These are phyloP conservation scores for Epirrita christyi DNA, from an alignment of 2,888 invertebrate genomes.

Conservation along the genomic window DNA sequence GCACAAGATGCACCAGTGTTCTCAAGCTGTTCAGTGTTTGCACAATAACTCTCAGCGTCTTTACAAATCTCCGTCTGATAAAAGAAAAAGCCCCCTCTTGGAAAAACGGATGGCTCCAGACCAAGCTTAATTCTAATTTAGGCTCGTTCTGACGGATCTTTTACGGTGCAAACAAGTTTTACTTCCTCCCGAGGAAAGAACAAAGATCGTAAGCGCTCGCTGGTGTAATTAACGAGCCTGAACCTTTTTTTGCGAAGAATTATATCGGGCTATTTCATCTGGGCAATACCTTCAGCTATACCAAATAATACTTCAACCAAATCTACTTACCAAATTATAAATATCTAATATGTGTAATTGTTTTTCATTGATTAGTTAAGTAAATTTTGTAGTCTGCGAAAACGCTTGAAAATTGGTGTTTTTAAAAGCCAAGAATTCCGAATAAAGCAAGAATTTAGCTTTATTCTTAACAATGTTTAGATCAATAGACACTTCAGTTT, in stretches of 20 bases:
- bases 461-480: too few relatives aligned
- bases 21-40: background rate
- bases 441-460: too few relatives aligned
- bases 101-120: constrained; percentile 11
- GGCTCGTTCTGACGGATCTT: constrained; percentile 43
- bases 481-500: too few relatives aligned
- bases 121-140: constrained; percentile 34
- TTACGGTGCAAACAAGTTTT: constrained; percentile 53
- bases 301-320: background rate
- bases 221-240: constrained; percentile 55
- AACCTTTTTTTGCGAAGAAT: constrained; percentile 47
- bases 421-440: too few relatives aligned
- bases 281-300: background rate
- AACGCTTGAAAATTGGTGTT: too few relatives aligned
- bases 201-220: constrained; percentile 46
- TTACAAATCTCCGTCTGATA: constrained; percentile 10
- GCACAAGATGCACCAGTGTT: too few relatives aligned
- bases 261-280: background rate
- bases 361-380: too few relatives aligned
- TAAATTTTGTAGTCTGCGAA: too few relatives aligned
- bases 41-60: background rate
- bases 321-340: too few relatives aligned
- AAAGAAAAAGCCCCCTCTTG: constrained; percentile 7
- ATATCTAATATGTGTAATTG: too few relatives aligned
- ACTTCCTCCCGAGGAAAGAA: constrained; percentile 45